A percentile compares a stretch with the other conserved stretches of the same genome.
These are phyloP conservation scores for Coracopsis vasa DNA, from an alignment of 2,113 vertebrate species.

Conservation along the genomic window DNA sequence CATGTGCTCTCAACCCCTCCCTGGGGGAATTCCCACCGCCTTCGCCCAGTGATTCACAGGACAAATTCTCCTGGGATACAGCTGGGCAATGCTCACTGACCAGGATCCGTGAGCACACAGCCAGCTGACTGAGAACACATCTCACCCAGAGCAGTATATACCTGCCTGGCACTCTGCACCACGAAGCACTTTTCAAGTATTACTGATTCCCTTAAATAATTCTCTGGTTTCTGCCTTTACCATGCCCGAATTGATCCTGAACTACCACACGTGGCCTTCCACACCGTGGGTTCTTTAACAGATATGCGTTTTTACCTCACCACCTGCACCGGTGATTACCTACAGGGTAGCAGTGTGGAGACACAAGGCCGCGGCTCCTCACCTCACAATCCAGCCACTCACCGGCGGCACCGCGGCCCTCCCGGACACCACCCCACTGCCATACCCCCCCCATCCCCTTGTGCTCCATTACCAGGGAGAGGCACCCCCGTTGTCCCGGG, in stretches of 20 bases:
- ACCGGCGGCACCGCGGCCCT: rapidly evolving
- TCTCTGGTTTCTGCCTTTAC: background rate
- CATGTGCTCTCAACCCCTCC: background rate
- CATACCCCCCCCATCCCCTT: rapidly evolving
- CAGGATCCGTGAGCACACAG: rapidly evolving
- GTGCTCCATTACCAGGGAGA: rapidly evolving
- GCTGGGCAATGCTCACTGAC: background rate
- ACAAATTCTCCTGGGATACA: background rate
- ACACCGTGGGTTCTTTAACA: rapidly evolving
- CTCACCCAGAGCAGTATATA: no score
- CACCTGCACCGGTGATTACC: background rate
- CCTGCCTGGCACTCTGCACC: rapidly evolving
- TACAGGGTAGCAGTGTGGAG: background rate
- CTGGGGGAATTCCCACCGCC: background rate
- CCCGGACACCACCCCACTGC: background rate
- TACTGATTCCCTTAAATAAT: no score
- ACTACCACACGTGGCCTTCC: rapidly evolving
- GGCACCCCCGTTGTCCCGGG: no score
- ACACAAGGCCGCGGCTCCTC: background rate
- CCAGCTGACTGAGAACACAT: rapidly evolving
- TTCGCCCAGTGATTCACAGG: background rate
- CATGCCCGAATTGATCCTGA: rapidly evolving
- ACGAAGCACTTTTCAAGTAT: rapidly evolving
- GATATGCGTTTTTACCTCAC: rapidly evolving
- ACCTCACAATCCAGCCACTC: rapidly evolving